These are phyloP conservation scores for Battus philenor DNA, from an alignment of 1,140 invertebrate species.

Conservation along the genomic window DNA sequence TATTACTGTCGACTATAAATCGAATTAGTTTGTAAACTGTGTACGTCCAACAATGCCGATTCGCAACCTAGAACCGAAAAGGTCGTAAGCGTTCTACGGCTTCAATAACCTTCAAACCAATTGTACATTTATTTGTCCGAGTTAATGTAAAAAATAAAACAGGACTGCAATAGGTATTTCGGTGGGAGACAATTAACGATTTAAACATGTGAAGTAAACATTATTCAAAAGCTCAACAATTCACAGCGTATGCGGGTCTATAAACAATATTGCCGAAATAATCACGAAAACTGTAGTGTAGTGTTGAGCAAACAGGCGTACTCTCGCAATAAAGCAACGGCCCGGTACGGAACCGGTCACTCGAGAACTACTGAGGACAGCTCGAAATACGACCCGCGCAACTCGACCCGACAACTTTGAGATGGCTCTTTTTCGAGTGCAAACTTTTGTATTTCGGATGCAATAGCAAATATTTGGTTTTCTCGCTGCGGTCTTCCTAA, in stretches of 20 bases:
- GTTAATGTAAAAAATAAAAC: too few species aligned
- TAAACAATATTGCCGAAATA: conserved; percentile 54
- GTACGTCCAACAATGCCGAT: too few species aligned
- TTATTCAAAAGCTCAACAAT: conserved; percentile 2
- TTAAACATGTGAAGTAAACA: too few species aligned
- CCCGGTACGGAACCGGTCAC: conserved; percentile 37
- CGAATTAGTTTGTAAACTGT: too few species aligned
- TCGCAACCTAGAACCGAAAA: too few species aligned
- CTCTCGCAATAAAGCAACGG: conserved; percentile 39
- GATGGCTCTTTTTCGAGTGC: conserved; percentile 52
- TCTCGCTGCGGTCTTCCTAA: conserved; percentile 48
- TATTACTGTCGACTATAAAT: too few species aligned
- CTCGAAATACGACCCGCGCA: conserved; percentile 43
- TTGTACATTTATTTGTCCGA: too few species aligned
- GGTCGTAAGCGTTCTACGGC: too few species aligned
- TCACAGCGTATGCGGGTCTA: conserved; percentile 7
- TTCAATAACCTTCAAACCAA: too few species aligned
- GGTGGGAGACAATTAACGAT: too few species aligned
- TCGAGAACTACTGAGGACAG: conserved; percentile 47
- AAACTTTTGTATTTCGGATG: conserved; percentile 57
- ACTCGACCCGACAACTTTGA: conserved; percentile 39
- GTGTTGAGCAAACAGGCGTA: conserved; percentile 51
- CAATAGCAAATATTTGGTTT: conserved; percentile 57
- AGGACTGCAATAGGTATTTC: too few species aligned
- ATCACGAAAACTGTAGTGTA: conserved; percentile 46